Evolutionary conservation across 2,797 vertebrate genomes (phyloP).

Genomic region (Amniataba percoides): DNA sequence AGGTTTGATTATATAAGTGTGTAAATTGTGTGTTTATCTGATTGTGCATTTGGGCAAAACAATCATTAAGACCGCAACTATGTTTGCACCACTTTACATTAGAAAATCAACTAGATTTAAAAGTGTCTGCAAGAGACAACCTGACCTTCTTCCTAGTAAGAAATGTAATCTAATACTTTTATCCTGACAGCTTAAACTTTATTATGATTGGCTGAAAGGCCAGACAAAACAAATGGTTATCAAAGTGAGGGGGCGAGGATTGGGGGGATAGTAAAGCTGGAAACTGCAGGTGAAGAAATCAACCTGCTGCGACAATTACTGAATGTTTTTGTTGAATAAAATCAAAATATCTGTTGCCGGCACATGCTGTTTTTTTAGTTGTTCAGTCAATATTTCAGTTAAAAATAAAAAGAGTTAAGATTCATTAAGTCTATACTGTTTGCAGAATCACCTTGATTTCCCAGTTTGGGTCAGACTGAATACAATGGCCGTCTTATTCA

Average conservation of each 20-base stretch:
- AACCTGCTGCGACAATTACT: not conserved
- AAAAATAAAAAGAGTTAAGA: not conserved
- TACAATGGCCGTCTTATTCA: not conserved
- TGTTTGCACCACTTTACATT: not conserved
- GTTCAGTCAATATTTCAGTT: not conserved
- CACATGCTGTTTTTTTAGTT: not conserved
- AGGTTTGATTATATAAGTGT: constrained; percentile 41
- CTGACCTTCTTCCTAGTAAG: not conserved
- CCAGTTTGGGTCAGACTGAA: not conserved
- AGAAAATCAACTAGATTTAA: not conserved
- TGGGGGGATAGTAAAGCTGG: not conserved
- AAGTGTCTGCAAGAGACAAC: not conserved
- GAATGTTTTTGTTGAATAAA: not conserved
- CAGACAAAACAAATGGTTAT: not conserved
- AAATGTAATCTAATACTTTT: not conserved
- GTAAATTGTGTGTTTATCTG: constrained; percentile 37
- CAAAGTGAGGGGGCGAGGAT: not conserved
- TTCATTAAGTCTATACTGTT: not conserved
- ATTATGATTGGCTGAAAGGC: not conserved
- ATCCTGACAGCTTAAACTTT: not conserved
- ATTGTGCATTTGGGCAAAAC: constrained; percentile 26
- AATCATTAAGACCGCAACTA: constrained; percentile 17
- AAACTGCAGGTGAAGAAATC: not conserved
- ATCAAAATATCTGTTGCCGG: not conserved
- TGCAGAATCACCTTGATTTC: too few species aligned